Conservation (phyloP, 2,797 vertebrate species). For the Chaunax sp. region DNA sequence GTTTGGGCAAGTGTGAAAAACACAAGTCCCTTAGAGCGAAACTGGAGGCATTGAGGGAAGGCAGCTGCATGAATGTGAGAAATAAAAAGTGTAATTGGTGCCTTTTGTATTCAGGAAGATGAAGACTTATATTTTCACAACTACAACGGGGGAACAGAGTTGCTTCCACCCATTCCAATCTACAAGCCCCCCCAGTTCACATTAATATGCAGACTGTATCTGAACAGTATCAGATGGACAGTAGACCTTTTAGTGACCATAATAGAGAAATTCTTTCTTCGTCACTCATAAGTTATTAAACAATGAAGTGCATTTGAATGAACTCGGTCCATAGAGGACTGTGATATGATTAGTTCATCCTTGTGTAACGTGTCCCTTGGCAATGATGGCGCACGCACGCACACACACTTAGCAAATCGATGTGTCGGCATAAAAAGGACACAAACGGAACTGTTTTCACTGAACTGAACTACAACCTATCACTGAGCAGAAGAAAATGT, state of each 20-base stretch:
- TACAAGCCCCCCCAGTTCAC: neutral
- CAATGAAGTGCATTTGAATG: conserved; percentile 32
- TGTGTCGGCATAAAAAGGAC: neutral
- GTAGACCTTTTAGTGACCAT: conserved; percentile 11
- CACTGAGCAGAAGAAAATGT: no score
- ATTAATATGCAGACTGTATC: conserved; percentile 9
- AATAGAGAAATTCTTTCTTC: conserved; percentile 12
- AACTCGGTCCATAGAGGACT: conserved; percentile 18
- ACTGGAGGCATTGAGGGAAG: conserved; percentile 6
- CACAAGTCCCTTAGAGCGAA: conserved; percentile 39
- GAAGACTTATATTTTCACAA: conserved; percentile 9
- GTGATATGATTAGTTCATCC: conserved; percentile 36
- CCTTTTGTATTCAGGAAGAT: conserved; percentile 16
- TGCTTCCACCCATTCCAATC: neutral
- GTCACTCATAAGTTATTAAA: conserved; percentile 26
- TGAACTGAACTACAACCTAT: no score
- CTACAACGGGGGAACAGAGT: conserved; percentile 2
- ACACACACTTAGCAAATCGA: conserved; percentile 3
- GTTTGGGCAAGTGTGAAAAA: conserved; percentile 72
- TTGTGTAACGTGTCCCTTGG: conserved; percentile 36
- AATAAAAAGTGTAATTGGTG: conserved; percentile 24
- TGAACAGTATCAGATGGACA: neutral
- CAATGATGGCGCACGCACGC: neutral
- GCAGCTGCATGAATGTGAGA: conserved; percentile 10
- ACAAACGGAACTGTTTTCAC: conserved; percentile 11